These are phyloP conservation scores for Poecilia latipinna DNA, from an alignment of 2,113 vertebrate species.

Conservation along the genomic window DNA sequence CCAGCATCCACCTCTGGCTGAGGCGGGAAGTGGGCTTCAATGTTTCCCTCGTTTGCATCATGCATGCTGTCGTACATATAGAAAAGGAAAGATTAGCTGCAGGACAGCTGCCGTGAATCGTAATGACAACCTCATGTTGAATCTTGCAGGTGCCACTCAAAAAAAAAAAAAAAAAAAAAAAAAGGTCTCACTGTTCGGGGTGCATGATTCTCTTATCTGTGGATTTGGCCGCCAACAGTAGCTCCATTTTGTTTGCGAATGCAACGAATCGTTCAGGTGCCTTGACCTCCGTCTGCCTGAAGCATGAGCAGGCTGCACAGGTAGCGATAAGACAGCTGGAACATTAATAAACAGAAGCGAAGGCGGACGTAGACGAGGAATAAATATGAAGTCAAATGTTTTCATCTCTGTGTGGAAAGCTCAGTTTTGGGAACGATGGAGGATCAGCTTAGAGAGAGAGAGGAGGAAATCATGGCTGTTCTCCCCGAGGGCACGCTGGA, in stretches of 20 bases:
- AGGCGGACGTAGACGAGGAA: slow-evolving; percentile 46
- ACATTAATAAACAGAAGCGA: slow-evolving; percentile 34
- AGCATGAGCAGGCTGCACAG: slow-evolving; percentile 45
- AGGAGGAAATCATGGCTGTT: slow-evolving; percentile 59
- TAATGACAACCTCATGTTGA: slow-evolving; percentile 55
- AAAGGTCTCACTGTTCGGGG: slow-evolving; percentile 16
- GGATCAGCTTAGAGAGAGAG: slow-evolving; percentile 34
- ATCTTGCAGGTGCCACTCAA: slow-evolving; percentile 62
- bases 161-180: slow-evolving; percentile 14
- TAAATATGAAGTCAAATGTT: slow-evolving; percentile 23
- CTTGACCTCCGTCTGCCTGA: slow-evolving; percentile 65
- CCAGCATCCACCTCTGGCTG: slow-evolving; percentile 62
- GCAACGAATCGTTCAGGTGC: slow-evolving; percentile 49
- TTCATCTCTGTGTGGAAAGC: slow-evolving; percentile 29
- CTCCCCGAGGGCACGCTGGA: slow-evolving; percentile 49
- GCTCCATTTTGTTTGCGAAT: slow-evolving; percentile 70
- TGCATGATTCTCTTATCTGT: slow-evolving; percentile 66
- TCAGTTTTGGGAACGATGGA: slow-evolving; percentile 16
- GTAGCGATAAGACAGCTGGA: slow-evolving; percentile 70
- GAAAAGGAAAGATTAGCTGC: slow-evolving; percentile 58
- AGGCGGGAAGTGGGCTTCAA: slow-evolving; percentile 67
- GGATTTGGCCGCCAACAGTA: slow-evolving; percentile 59
- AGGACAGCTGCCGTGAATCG: slow-evolving; percentile 58
- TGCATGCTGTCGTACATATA: slow-evolving; percentile 67
- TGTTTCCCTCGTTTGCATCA: slow-evolving; percentile 83